Conservation (phyloP, 2,888 invertebrate species). For the Microdon myrmicae region DNA sequence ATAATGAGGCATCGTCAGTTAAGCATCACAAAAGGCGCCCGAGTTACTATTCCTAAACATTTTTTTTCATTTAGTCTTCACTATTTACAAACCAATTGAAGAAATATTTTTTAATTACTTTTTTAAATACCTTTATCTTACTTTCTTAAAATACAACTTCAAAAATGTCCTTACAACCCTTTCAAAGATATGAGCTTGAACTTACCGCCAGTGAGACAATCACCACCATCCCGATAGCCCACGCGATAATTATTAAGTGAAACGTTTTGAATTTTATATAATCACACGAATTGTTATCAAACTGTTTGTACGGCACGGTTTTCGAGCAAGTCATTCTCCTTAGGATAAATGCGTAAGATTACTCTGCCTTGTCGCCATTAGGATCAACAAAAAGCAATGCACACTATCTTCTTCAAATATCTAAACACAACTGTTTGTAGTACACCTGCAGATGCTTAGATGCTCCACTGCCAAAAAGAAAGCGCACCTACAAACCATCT, state of each 20-base stretch:
- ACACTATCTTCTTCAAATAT: slow-evolving; percentile 7
- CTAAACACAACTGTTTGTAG: slow-evolving; percentile 17
- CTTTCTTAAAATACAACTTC: too few relatives aligned
- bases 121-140: too few relatives aligned
- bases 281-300: slow-evolving; percentile 50
- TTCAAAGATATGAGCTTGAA: too few relatives aligned
- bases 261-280: slow-evolving; percentile 40
- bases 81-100: too few relatives aligned
- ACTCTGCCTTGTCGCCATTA: slow-evolving; percentile 12
- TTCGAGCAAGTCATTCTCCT: slow-evolving; percentile 57
- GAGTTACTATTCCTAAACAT: too few relatives aligned
- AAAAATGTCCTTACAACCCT: too few relatives aligned
- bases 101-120: too few relatives aligned
- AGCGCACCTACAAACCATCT: slow-evolving; percentile 18
- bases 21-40: too few relatives aligned
- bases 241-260: slow-evolving; percentile 30
- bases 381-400: slow-evolving; percentile 2
- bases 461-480: slow-evolving; percentile 28
- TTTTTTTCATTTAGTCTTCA: too few relatives aligned
- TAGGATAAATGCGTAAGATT: not conserved
- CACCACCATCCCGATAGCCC: slow-evolving; percentile 60
- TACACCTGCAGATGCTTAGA: too few relatives aligned
- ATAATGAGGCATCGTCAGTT: too few relatives aligned
- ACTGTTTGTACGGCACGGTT: slow-evolving; percentile 41
- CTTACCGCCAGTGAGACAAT: slow-evolving; percentile 60